Base-by-base conservation (phyloP, 2,797 vertebrate genomes). In the Furcifer pardalis region DNA sequence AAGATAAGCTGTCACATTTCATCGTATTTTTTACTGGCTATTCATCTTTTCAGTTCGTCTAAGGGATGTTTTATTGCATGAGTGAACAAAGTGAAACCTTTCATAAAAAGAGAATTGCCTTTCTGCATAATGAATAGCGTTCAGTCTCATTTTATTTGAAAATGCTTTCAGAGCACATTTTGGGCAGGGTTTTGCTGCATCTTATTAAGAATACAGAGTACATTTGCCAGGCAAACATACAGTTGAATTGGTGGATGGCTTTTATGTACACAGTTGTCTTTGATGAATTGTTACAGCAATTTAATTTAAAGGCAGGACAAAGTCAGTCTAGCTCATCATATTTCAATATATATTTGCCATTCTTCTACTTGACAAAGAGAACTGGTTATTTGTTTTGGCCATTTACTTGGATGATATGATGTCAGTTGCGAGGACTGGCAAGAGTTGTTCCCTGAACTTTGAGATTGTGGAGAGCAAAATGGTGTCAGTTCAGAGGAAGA, bases 1-100 rank as follows among this genome's bases (percentile, higher is more conserved):
- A 80, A 76, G 82, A 84, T 87, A 80, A 79, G 72, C 82, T 81
- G 77, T 76, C 81, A 63, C 52, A 68, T 79, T 79, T 62, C 71
- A 87, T 87, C 52, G 32, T 40, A 49, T 76, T 37, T 62, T 71
- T 49, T 68, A 35, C 8, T 1, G 59, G 42, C 77, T 19, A 35
- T 71, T 83, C 77, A 32, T 69, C 63, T 75, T 62, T 49, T 75
- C 35, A 13, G 40, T 21, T 83, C 52, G 1, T 49, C 46, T 40
- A 32, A 37, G 4, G 32, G 7, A 44, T 62, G 77, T 84, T 83
- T 83, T 69, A 76, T 80, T 84, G 69, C 62, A 32, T 62, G 76
- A 84, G 69, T 69, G 81, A 84, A 79, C 62, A 87, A 83, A 75
- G 72, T 68, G 63, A 87, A 80, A 62, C 69, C 52, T 59, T 83